Evolutionary conservation across 2,797 vertebrate genomes (phyloP).

Genomic region (Mormyrus proboscirostris): DNA sequence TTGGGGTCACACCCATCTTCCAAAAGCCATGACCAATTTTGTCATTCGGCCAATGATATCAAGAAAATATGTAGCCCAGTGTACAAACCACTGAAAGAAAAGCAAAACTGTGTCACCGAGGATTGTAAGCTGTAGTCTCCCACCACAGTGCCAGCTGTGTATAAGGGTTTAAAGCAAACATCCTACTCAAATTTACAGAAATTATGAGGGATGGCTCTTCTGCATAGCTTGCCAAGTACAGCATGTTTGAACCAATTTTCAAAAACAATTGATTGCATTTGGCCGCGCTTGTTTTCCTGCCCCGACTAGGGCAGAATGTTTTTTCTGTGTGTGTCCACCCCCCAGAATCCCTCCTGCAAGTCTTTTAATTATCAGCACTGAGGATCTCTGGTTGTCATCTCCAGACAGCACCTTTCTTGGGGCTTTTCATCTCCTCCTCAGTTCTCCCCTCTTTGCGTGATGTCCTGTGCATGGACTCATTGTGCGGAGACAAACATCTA

Average conservation of each 20-base stretch:
- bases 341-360: background rate
- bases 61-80: background rate
- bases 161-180: background rate
- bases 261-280: background rate
- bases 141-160: background rate
- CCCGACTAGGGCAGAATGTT: background rate
- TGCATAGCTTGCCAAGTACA: background rate
- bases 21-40: background rate
- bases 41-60: background rate
- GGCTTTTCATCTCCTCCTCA: background rate
- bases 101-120: background rate
- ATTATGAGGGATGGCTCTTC: background rate
- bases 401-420: background rate
- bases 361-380: background rate
- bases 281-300: background rate
- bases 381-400: background rate
- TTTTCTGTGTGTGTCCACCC: background rate
- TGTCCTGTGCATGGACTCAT: background rate
- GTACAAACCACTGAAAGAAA: background rate
- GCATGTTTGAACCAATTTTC: background rate
- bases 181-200: background rate
- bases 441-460: background rate
- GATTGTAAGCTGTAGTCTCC: background rate
- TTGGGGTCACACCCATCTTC: background rate
- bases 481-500: background rate